phyloP scores from a whole-genome alignment of 2,888 invertebrate species.

The Dioctria rufipes region DNA sequence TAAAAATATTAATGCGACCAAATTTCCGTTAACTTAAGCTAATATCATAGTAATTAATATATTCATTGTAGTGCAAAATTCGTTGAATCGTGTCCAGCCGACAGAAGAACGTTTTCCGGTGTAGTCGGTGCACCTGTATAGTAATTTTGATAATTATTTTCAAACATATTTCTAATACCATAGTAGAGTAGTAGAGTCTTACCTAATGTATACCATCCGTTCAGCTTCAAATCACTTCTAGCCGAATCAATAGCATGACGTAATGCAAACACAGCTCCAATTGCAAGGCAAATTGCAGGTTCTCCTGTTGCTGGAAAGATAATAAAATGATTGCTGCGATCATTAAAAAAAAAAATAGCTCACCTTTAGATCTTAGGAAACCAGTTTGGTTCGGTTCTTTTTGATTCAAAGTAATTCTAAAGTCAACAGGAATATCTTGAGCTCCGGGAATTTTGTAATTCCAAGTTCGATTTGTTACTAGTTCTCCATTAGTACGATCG shows the following conservation, averaged over 20 bases:
- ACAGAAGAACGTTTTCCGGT: slow-evolving; percentile 3
- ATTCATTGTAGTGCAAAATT: background rate
- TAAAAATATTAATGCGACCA: no score
- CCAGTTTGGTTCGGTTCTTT: slow-evolving; percentile 78
- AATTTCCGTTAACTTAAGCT: no score
- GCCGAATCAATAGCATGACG: slow-evolving; percentile 80
- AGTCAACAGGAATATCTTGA: slow-evolving; percentile 85
- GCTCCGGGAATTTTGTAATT: slow-evolving; percentile 84
- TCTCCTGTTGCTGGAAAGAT: slow-evolving; percentile 76
- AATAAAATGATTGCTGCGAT: slow-evolving; percentile 31
- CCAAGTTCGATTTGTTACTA: slow-evolving; percentile 86
- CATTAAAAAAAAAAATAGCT: background rate
- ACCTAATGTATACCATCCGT: slow-evolving; percentile 57
- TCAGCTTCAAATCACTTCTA: slow-evolving; percentile 76
- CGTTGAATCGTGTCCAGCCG: background rate
- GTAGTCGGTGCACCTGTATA: slow-evolving; percentile 19
- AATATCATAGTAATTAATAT: no score
- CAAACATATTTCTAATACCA: slow-evolving; percentile 60
- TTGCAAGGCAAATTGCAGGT: slow-evolving; percentile 75
- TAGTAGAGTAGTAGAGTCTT: slow-evolving; percentile 39
- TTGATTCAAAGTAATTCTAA: slow-evolving; percentile 79
- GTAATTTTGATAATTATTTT: background rate
- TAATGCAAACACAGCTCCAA: slow-evolving; percentile 77
- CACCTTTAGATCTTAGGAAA: slow-evolving; percentile 83
- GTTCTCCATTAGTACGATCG: slow-evolving; percentile 76